Conservation (phyloP, 2,113 vertebrate species). For the Neodontobutis hainanensis region DNA sequence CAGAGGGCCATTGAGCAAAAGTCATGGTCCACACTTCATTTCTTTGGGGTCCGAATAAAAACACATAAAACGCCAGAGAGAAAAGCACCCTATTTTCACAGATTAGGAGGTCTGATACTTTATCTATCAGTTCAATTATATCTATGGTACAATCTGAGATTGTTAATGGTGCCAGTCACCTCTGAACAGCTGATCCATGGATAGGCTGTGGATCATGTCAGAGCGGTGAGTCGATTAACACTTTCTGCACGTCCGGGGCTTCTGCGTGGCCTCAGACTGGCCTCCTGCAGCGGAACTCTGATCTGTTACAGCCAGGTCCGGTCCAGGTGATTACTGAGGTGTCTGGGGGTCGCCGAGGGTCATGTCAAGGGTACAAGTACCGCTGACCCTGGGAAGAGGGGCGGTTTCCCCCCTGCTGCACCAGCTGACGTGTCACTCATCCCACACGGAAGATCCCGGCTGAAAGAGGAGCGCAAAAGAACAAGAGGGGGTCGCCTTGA, state of each 20-base stretch:
- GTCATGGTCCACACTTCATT: too few species aligned
- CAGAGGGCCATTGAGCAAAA: too few species aligned
- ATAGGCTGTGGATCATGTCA: slow-evolving; percentile 6
- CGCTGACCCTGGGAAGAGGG: slow-evolving; percentile 46
- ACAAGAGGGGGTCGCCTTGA: slow-evolving; percentile 2
- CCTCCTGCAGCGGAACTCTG: slow-evolving; percentile 6
- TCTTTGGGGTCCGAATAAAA: too few species aligned
- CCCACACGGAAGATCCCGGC: slow-evolving; percentile 1
- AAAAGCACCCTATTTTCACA: too few species aligned
- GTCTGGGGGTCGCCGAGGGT: slow-evolving; percentile 41
- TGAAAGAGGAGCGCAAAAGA: slow-evolving; percentile 33
- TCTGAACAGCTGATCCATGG: neutral
- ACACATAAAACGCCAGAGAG: too few species aligned
- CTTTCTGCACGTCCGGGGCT: neutral
- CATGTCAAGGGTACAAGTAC: slow-evolving; percentile 52
- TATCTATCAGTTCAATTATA: too few species aligned
- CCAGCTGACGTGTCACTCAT: slow-evolving; percentile 67
- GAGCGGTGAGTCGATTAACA: neutral
- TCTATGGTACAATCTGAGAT: neutral
- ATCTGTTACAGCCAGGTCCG: slow-evolving; percentile 53
- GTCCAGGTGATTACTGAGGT: slow-evolving; percentile 51
- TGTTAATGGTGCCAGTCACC: neutral
- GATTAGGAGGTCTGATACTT: too few species aligned
- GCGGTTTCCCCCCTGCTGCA: slow-evolving; percentile 53
- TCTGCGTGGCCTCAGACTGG: neutral